Conservation (phyloP, 2,888 invertebrate species). For the Himalopsyche anomala region DNA sequence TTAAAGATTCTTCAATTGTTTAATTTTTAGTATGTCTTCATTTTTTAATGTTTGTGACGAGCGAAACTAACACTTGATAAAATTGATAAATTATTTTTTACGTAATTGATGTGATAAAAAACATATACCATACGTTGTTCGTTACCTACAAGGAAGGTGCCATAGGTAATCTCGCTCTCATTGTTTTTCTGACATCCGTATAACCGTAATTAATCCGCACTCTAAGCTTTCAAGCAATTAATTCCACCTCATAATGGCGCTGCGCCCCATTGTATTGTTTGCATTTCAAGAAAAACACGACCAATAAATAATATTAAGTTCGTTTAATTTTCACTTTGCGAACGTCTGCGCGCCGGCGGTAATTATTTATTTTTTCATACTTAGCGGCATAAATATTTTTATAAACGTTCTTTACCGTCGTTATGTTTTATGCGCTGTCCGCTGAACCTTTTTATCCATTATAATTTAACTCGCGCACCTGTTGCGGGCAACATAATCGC, state of each 20-base stretch:
- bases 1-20: too few species aligned
- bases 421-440: conserved; percentile 26
- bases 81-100: too few species aligned
- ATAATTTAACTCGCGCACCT: conserved; percentile 40
- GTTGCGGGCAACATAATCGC: conserved; percentile 23
- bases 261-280: neutral
- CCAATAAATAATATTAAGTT: conserved; percentile 1
- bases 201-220: neutral
- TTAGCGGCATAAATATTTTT: neutral
- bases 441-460: conserved; percentile 42
- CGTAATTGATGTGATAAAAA: too few species aligned
- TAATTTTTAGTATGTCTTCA: too few species aligned
- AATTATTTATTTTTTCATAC: conserved; percentile 3
- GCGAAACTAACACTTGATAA: too few species aligned
- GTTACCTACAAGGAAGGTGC: too few species aligned
- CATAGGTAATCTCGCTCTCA: neutral
- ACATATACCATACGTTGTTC: too few species aligned
- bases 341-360: neutral
- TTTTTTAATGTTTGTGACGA: too few species aligned
- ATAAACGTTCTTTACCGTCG: conserved; percentile 14
- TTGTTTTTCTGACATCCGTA: conserved; percentile 22
- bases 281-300: conserved; percentile 6
- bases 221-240: conserved; percentile 6
- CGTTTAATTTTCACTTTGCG: conserved; percentile 18
- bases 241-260: neutral